Percentiles rank a stretch among this genome's conserved stretches.
Conservation (phyloP, 2,888 invertebrate genomes). For the Hypomecis punctinalis region DNA sequence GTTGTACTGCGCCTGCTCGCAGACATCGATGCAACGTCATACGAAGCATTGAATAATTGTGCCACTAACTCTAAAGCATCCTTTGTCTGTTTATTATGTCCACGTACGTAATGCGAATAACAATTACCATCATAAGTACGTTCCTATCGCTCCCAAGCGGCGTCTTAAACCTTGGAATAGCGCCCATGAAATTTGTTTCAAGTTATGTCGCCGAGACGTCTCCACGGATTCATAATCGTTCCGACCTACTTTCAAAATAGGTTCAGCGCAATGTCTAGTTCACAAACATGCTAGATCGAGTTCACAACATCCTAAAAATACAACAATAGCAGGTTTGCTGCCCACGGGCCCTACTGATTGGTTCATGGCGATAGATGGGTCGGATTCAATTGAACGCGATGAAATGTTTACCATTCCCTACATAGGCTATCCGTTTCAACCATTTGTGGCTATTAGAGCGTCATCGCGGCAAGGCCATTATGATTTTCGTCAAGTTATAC, state of each 20-base stretch:
- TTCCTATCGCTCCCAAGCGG: not conserved
- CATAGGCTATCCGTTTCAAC: not conserved
- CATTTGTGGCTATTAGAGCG: not conserved
- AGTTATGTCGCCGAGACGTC: constrained; percentile 55
- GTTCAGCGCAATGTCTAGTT: constrained; percentile 75
- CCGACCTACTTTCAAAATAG: constrained; percentile 64
- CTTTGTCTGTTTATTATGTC: constrained; percentile 34
- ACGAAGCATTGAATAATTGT: constrained; percentile 37
- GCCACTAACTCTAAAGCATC: constrained; percentile 24
- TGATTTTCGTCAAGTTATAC: too few relatives aligned
- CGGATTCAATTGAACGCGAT: constrained; percentile 41
- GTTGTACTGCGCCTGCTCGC: constrained; percentile 33
- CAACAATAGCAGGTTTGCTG: constrained; percentile 18
- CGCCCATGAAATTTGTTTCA: constrained; percentile 61
- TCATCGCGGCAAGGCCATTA: too few relatives aligned
- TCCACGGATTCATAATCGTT: constrained; percentile 50
- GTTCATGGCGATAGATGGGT: constrained; percentile 32
- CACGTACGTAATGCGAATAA: constrained; percentile 35
- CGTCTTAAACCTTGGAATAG: constrained; percentile 58
- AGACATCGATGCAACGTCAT: constrained; percentile 42
- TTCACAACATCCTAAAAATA: constrained; percentile 50
- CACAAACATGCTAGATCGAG: constrained; percentile 53
- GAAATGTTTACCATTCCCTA: constrained; percentile 48
- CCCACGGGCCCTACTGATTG: constrained; percentile 33
- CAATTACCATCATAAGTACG: constrained; percentile 14